Evolutionary conservation across 2,888 invertebrate genomes (phyloP), one percentile per base, ranked within the genome.

Genomic region (Caenorhabditis sp.): DNA sequence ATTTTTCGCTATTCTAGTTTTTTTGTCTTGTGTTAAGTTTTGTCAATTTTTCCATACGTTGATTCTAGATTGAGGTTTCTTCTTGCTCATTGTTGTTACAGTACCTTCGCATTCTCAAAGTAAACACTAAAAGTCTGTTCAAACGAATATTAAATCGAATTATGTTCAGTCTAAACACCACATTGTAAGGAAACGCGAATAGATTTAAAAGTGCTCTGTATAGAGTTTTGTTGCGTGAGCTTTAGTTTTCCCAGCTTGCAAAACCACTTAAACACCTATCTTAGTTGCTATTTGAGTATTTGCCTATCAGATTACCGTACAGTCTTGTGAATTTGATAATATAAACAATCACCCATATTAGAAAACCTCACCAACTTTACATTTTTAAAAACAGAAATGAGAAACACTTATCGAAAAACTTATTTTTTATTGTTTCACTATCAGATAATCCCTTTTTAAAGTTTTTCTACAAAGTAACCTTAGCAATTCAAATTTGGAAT

Each of bases 291-390:
- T 51, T 37, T 77, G 56, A 26, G 26, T 71, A 64, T 80, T 80
- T 80, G 69, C 51, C 37, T 18, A 64, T 22, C 22, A 47, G 80
- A 80, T 80, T 80, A 80, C 80, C 80, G 80, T 80, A 74, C 56
- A 20, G 62, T 62, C 64, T 56, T 58, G 56, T 71, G 60, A 60
- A 62, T 26, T 65, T 32, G 60, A 24, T 50, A 61, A 68, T 61
- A 61, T 35, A 60, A 44, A 32, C 40, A 37, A 15, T 60, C 37
- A 70, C n/a, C n/a, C n/a, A n/a, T n/a, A n/a, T n/a, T n/a, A n/a
- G n/a, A n/a, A n/a, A n/a, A n/a, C n/a, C n/a, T n/a, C n/a, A n/a
- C n/a, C n/a, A n/a, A n/a, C n/a, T n/a, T n/a, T n/a, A n/a, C n/a
- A n/a, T n/a, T n/a, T n/a, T n/a, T n/a, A n/a, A n/a, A n/a, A n/a